Conservation (phyloP, 2,113 vertebrate genomes). For the Strigops habroptila region DNA sequence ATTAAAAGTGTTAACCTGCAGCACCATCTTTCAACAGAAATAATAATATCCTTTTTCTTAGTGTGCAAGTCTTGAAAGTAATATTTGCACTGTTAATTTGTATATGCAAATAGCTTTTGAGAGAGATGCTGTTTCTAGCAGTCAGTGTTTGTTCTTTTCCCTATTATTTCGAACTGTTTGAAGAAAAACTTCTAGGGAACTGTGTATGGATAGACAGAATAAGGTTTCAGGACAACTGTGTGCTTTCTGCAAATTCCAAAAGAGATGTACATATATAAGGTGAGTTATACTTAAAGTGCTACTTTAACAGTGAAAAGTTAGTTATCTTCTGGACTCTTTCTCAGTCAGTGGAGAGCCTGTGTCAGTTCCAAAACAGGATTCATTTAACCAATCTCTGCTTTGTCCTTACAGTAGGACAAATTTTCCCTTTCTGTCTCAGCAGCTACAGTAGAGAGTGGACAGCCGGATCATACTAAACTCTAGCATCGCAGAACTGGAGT, state of each 20-base stretch:
- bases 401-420: background rate
- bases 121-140: background rate
- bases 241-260: background rate
- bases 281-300: background rate
- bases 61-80: background rate
- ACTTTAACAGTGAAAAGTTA: background rate
- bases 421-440: background rate
- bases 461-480: background rate
- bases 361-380: background rate
- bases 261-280: background rate
- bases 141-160: background rate
- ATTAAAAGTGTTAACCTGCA: background rate
- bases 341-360: background rate
- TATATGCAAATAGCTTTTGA: background rate
- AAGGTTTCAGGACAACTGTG: background rate
- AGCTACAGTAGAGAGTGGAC: background rate
- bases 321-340: background rate
- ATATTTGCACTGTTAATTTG: background rate
- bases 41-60: background rate
- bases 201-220: background rate
- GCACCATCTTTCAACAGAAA: background rate
- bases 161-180: background rate
- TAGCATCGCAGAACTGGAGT: background rate
- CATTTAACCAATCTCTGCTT: background rate
- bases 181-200: background rate